A percentile compares a stretch with the other conserved stretches of the same genome.
These are phyloP conservation scores for Uria lomvia DNA, from an alignment of 2,113 vertebrate genomes.

Conservation along the genomic window DNA sequence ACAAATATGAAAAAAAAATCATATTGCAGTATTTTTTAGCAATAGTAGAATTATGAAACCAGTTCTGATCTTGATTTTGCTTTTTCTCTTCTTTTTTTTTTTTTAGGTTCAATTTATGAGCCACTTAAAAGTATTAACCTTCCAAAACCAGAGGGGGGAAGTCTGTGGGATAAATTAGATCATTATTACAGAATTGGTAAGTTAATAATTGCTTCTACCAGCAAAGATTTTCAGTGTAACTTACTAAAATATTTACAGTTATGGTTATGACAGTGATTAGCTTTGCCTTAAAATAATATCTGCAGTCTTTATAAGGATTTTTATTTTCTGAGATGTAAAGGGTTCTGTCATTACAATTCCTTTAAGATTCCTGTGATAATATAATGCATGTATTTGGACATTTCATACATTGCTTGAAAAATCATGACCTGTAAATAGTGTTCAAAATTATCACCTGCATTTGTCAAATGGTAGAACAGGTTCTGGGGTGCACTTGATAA, in stretches of 20 bases:
- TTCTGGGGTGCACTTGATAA: not conserved
- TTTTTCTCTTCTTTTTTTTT: not conserved
- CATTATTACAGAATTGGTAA: constrained; percentile 90
- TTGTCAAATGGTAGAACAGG: not conserved
- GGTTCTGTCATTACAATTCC: not conserved
- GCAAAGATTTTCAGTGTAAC: not conserved
- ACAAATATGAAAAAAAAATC: not conserved
- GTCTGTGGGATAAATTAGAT: constrained; percentile 92
- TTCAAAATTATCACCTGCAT: not conserved
- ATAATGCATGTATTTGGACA: not conserved
- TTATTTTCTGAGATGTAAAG: not conserved
- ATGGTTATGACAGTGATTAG: not conserved
- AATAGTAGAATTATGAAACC: not conserved
- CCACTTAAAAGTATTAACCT: constrained; percentile 87
- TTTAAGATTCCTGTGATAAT: not conserved
- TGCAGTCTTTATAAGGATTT: not conserved
- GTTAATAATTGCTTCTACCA: not conserved
- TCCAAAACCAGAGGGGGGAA: constrained; percentile 80
- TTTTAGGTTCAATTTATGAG: constrained; percentile 94
- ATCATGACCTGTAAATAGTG: not conserved
- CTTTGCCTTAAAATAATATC: not conserved
- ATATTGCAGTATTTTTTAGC: not conserved
- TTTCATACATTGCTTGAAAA: not conserved
- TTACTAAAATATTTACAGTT: not conserved
- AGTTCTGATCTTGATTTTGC: not conserved